phyloP scores from a whole-genome alignment of 2,888 invertebrate species.

The Nomada lathburiana region DNA sequence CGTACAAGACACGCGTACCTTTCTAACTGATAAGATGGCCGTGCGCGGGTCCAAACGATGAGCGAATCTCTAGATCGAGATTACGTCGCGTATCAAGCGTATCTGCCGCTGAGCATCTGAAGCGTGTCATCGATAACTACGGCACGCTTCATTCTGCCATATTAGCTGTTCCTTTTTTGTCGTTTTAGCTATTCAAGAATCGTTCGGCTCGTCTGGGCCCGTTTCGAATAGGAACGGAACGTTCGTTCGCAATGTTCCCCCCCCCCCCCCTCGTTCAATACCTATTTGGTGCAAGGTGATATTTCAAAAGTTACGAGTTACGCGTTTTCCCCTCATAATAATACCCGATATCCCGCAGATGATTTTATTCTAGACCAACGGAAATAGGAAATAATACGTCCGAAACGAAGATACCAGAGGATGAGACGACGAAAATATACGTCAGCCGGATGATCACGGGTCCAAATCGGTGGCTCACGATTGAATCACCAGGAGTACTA shows the following conservation, averaged over 20 bases:
- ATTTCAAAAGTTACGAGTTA: too few relatives aligned
- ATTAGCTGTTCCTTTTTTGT: slow-evolving; percentile 23
- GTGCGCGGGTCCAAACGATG: slow-evolving; percentile 37
- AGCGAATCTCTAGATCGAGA: slow-evolving; percentile 58
- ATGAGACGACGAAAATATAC: slow-evolving; percentile 34
- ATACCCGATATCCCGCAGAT: too few relatives aligned
- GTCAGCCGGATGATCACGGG: slow-evolving; percentile 33
- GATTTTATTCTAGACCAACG: too few relatives aligned
- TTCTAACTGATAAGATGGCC: slow-evolving; percentile 46
- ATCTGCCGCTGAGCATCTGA: slow-evolving; percentile 44
- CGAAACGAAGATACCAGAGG: slow-evolving; percentile 14
- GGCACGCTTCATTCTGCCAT: slow-evolving; percentile 17
- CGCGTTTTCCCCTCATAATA: too few relatives aligned
- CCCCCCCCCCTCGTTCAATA: too few relatives aligned
- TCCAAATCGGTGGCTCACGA: slow-evolving; percentile 55
- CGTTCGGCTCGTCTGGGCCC: background rate
- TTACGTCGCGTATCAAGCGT: slow-evolving; percentile 59
- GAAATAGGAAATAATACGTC: too few relatives aligned
- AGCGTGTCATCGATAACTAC: slow-evolving; percentile 54
- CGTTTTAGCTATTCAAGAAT: background rate
- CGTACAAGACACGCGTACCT: slow-evolving; percentile 46
- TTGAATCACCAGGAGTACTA: slow-evolving; percentile 49
- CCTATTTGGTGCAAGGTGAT: too few relatives aligned
- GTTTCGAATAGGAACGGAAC: background rate
- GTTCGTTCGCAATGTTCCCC: background rate